These are phyloP conservation scores for Xiphophorus hellerii DNA, from an alignment of 2,113 vertebrate genomes.

Conservation along the genomic window DNA sequence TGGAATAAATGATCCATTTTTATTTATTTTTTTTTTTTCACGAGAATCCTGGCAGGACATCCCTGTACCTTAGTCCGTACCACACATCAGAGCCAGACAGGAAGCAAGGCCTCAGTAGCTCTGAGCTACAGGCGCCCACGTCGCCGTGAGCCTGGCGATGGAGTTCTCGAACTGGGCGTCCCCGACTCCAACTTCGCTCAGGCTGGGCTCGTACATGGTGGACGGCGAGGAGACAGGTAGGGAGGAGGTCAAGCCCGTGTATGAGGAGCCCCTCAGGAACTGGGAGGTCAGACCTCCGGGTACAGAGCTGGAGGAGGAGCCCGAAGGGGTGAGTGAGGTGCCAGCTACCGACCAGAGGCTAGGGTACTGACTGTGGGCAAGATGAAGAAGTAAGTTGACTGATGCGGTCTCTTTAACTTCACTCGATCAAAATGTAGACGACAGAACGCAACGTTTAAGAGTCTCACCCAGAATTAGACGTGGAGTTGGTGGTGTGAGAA, in stretches of 20 bases:
- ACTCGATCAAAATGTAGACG: neutral
- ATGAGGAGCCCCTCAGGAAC: constrained; percentile 82
- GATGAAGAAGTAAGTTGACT: neutral
- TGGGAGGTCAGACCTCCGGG: constrained; percentile 78
- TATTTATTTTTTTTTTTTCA: no score
- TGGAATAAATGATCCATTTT: neutral
- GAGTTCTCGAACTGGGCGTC: constrained; percentile 84
- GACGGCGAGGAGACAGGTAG: constrained; percentile 81
- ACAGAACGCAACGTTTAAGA: neutral
- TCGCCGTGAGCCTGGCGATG: constrained; percentile 81
- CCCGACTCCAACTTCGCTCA: constrained; percentile 74
- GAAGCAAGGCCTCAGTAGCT: constrained; percentile 63
- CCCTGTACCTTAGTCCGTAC: constrained; percentile 17
- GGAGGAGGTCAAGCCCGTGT: constrained; percentile 80
- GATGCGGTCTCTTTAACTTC: neutral
- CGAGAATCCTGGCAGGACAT: no score
- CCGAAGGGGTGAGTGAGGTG: constrained; percentile 77
- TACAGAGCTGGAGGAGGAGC: constrained; percentile 77
- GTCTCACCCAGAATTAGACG: constrained; percentile 78
- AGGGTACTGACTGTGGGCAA: constrained; percentile 79
- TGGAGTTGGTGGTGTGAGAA: constrained; percentile 78
- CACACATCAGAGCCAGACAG: neutral
- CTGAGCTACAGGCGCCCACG: constrained; percentile 83
- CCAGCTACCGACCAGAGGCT: constrained; percentile 83
- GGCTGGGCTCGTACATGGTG: constrained; percentile 80